A percentile compares a stretch with the other conserved stretches of the same genome.
These are phyloP conservation scores for Cygnus atratus DNA, from an alignment of 2,113 vertebrate genomes.

Conservation along the genomic window DNA sequence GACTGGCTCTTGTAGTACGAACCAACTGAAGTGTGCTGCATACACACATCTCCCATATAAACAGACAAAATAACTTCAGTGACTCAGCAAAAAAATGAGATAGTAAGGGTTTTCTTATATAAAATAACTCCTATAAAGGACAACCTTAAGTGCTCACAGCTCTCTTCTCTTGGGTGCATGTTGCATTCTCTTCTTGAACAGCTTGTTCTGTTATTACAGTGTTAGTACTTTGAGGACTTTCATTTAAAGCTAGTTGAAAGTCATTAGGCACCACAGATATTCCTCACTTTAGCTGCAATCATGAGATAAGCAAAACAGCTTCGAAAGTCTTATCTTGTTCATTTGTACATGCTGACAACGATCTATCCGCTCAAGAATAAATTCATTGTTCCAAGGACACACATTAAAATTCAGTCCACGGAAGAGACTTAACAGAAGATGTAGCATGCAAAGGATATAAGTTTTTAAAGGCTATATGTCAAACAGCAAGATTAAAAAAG, in stretches of 20 bases:
- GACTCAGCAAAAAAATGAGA: neutral
- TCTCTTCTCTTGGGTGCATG: neutral
- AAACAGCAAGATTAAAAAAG: constrained; percentile 23
- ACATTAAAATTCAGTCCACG: neutral
- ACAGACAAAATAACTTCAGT: neutral
- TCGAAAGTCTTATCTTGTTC: constrained; percentile 21
- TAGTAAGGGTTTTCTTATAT: neutral
- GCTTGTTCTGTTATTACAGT: neutral
- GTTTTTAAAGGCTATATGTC: neutral
- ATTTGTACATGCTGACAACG: constrained; percentile 5
- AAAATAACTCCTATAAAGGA: neutral
- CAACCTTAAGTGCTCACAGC: neutral
- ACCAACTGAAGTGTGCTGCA: neutral
- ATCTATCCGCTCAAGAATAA: neutral
- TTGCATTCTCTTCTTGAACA: neutral
- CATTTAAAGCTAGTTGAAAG: neutral
- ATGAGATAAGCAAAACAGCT: neutral
- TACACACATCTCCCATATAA: neutral
- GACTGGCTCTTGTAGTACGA: neutral
- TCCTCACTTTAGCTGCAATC: constrained; percentile 1
- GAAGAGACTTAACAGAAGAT: neutral
- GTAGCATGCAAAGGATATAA: neutral
- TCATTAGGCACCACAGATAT: neutral
- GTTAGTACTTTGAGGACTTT: neutral
- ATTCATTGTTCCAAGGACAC: neutral